Evolutionary conservation across 1,140 invertebrate species (phyloP).

Genomic region (Acromyrmex charruanus): DNA sequence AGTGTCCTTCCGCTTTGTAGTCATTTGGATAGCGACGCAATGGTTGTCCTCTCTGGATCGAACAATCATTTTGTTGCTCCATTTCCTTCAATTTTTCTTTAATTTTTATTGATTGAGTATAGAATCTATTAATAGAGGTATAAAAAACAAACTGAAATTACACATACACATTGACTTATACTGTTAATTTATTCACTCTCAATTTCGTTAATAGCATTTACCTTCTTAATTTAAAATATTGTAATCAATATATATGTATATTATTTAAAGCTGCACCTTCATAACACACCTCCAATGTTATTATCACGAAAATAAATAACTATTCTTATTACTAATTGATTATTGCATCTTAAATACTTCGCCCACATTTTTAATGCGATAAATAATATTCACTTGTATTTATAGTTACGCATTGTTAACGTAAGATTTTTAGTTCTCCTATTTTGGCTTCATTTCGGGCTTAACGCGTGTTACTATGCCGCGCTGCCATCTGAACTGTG

Average conservation of each 20-base stretch:
- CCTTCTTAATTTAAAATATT: constrained; percentile 10
- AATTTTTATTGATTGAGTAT: neutral
- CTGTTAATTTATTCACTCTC: neutral
- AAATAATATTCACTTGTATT: neutral
- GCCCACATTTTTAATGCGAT: constrained; percentile 15
- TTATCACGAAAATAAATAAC: constrained; percentile 34
- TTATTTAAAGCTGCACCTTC: neutral
- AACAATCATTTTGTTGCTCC: constrained; percentile 83
- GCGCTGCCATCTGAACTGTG: constrained; percentile 71
- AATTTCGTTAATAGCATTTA: constrained; percentile 13
- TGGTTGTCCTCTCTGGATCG: constrained; percentile 79
- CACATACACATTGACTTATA: neutral
- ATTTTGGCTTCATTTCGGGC: constrained; percentile 9
- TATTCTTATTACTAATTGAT: neutral
- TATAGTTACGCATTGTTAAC: neutral
- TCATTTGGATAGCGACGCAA: constrained; percentile 82
- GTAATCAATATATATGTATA: neutral
- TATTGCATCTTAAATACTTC: constrained; percentile 3
- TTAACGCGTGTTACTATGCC: constrained; percentile 36
- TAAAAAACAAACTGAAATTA: neutral
- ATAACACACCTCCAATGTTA: neutral
- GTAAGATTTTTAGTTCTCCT: neutral
- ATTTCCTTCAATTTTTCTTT: constrained; percentile 71
- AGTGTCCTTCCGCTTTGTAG: constrained; percentile 80
- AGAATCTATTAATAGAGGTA: neutral